Evolutionary conservation across 2,113 vertebrate species (phyloP), one percentile per base, ranked within the genome.

Genomic region (Orthonyx spaldingii): DNA sequence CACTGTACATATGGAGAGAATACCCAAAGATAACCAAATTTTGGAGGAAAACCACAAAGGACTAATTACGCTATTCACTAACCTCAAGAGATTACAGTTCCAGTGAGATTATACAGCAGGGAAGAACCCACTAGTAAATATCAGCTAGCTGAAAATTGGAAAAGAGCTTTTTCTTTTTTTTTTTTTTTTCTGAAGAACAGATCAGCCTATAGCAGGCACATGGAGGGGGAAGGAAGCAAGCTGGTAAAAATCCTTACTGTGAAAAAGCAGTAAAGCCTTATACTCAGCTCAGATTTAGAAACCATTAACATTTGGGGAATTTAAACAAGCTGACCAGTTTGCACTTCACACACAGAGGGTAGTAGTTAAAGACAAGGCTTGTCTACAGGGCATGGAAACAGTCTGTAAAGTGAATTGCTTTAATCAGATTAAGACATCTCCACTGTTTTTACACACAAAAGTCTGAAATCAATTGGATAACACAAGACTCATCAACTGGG

Each of bases 21-120:
- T 11, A 64, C 28, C 50, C 49, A 39, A 53, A 86, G 64, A 94
- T 64, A 95, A 92, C 77, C 80, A 75, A 78, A 81, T 90, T 92
- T 74, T 63, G 85, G 72, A 84, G 60, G 56, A 85, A 95, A 95
- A 88, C 90, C 93, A 94, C 76, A 78, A 80, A 86, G 56, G 49
- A 75, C 60, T 90, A 84, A 92, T 89, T 78, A 76, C 0, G 0
- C 61, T 68, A 42, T 20, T 81, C 57, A 18, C 41, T 78, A 94
- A 93, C 72, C 85, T 93, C 86, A 83, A 81, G 33, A 92, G 82
- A 85, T 92, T 81, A 89, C 56, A 53, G 68, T 35, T 68, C 60
- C 77, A 89, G 26, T 17, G 35, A 88, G 71, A 91, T 88, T 81
- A 86, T 2, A 15, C 3, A 78, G 18, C 39, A 61, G 37, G 59